These are phyloP conservation scores for Tetranychus cinnabarinus DNA, from an alignment of 1,140 invertebrate species.

Conservation along the genomic window DNA sequence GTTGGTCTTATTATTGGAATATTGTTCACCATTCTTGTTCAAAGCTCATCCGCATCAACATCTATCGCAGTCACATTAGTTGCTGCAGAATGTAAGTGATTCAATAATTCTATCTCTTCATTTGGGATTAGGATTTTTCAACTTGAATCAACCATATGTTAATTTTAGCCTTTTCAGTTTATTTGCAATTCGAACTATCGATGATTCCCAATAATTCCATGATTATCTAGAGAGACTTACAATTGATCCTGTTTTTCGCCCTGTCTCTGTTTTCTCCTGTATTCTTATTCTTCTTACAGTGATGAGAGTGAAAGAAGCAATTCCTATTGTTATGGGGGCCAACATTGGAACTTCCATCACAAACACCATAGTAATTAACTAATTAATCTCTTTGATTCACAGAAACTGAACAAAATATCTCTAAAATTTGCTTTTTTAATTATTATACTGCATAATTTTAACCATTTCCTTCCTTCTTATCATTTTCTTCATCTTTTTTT, in stretches of 20 bases:
- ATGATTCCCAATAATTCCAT: no score
- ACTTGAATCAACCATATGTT: neutral
- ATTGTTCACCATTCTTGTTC: constrained; percentile 33
- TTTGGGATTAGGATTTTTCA: neutral
- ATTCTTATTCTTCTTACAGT: constrained; percentile 19
- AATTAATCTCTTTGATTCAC: neutral
- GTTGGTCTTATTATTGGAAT: constrained; percentile 33
- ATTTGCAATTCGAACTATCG: no score
- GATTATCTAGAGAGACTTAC: no score
- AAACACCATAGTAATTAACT: constrained; percentile 24
- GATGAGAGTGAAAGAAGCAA: constrained; percentile 25
- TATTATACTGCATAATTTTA: no score
- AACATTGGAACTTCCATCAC: constrained; percentile 36
- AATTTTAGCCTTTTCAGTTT: no score
- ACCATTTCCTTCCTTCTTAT: no score
- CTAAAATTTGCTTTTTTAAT: no score
- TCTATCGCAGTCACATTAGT: constrained; percentile 38
- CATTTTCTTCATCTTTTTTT: neutral
- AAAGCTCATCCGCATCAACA: constrained; percentile 34
- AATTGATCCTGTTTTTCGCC: neutral
- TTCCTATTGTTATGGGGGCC: constrained; percentile 34
- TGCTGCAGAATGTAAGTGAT: constrained; percentile 17
- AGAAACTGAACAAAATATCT: no score
- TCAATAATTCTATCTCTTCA: neutral
- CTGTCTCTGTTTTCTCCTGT: no score